These are phyloP conservation scores for Drosophila micromelanica DNA, from an alignment of 1,140 invertebrate species.

Conservation along the genomic window DNA sequence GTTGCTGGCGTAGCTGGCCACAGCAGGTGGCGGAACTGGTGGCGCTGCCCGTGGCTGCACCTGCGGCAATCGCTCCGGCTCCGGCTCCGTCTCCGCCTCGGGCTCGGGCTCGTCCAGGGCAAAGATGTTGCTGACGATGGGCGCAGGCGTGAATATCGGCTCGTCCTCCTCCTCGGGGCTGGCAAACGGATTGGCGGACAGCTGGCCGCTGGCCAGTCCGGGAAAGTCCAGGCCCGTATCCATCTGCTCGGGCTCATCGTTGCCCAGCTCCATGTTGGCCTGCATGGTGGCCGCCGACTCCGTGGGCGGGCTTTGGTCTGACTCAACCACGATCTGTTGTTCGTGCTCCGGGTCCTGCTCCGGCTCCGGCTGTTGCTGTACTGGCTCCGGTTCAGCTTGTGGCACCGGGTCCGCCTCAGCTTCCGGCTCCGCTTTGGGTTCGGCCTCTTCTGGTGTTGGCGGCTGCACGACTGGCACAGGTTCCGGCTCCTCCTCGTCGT, in stretches of 20 bases:
- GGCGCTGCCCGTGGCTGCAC: conserved; percentile 22
- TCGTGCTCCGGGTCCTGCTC: conserved; percentile 10
- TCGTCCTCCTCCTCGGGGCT: conserved; percentile 84
- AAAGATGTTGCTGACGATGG: conserved; percentile 79
- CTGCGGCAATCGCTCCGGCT: conserved; percentile 38
- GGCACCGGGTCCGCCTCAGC: conserved; percentile 19
- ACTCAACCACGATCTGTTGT: conserved; percentile 12
- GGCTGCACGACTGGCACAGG: conserved; percentile 14
- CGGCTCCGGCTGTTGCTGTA: conserved; percentile 8
- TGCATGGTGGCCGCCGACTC: conserved; percentile 59
- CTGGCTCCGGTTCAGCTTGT: conserved; percentile 9
- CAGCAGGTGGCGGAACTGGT: conserved; percentile 17
- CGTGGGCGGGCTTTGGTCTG: conserved; percentile 72
- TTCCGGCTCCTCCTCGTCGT: conserved; percentile 79
- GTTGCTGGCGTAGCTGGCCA: conserved; percentile 60
- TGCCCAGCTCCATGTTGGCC: conserved; percentile 25
- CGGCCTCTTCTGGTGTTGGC: not conserved
- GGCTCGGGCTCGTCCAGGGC: conserved; percentile 58
- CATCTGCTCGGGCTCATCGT: conserved; percentile 74
- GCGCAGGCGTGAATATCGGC: conserved; percentile 48
- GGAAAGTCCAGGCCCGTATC: conserved; percentile 80
- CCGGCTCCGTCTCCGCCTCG: too few relatives aligned
- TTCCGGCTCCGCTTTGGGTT: not conserved
- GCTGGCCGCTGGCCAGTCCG: conserved; percentile 65
- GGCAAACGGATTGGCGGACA: conserved; percentile 85